Percentiles rank a stretch among this genome's conserved stretches.
Evolutionary conservation across 1,140 invertebrate species (phyloP).

Genomic region (Charaxes varanes): DNA sequence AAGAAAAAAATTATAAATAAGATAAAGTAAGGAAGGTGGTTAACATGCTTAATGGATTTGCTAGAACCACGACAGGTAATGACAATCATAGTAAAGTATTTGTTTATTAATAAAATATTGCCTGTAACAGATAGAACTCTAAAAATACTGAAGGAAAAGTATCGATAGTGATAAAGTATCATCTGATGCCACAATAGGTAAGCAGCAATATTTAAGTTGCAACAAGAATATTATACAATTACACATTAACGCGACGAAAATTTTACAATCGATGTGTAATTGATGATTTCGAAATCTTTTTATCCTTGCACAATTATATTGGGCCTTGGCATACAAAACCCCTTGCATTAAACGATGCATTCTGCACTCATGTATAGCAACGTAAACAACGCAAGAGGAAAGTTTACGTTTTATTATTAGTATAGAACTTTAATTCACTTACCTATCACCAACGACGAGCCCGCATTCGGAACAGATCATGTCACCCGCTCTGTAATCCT

Average conservation of each 20-base stretch:
- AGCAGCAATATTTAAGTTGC: too few species aligned
- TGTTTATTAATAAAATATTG: too few species aligned
- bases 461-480: slow-evolving; percentile 99
- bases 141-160: too few species aligned
- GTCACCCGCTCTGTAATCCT: slow-evolving; percentile 99
- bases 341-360: slow-evolving; percentile 9
- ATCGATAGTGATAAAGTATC: too few species aligned
- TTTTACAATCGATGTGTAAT: slow-evolving; percentile 11
- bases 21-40: too few species aligned
- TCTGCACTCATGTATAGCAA: slow-evolving; percentile 4
- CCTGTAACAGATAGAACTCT: too few species aligned
- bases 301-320: slow-evolving; percentile 19
- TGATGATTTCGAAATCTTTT: slow-evolving; percentile 13
- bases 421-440: too few species aligned
- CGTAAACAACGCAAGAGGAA: slow-evolving; percentile 2
- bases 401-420: slow-evolving; percentile 3
- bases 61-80: too few species aligned
- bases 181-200: too few species aligned
- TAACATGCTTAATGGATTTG: too few species aligned
- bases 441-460: slow-evolving; percentile 98
- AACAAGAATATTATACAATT: background rate
- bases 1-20: too few species aligned
- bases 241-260: slow-evolving; percentile 1
- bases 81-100: too few species aligned
- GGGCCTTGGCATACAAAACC: slow-evolving; percentile 21